A percentile compares a stretch with the other conserved stretches of the same genome.
phyloP scores from a whole-genome alignment of 2,113 vertebrate genomes.

The Potamarius usumacintae region DNA sequence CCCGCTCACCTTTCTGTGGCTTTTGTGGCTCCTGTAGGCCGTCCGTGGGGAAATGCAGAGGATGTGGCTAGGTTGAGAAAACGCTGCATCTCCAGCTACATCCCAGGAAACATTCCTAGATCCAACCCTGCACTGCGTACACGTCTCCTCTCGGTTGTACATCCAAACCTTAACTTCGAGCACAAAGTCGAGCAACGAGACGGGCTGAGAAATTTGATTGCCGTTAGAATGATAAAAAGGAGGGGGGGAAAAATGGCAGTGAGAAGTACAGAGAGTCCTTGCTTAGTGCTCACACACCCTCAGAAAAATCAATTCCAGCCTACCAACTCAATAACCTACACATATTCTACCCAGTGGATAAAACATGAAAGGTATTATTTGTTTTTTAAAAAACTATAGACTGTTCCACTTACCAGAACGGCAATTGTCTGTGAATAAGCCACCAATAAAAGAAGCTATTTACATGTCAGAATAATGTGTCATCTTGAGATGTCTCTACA shows the following conservation, averaged over 20 bases:
- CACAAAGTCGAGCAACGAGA: conserved; percentile 54
- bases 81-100: conserved; percentile 40
- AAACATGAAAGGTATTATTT: conserved; percentile 75
- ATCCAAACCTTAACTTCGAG: conserved; percentile 41
- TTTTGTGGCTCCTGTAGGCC: conserved; percentile 48
- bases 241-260: conserved; percentile 19
- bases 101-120: conserved; percentile 55
- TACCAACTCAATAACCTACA: conserved; percentile 67
- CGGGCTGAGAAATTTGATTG: conserved; percentile 13
- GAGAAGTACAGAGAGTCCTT: conserved; percentile 61
- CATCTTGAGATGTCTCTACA: conserved; percentile 55
- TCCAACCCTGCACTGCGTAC: conserved; percentile 56
- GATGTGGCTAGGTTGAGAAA: conserved; percentile 62
- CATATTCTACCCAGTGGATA: conserved; percentile 70
- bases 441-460: conserved; percentile 66
- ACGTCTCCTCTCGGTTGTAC: conserved; percentile 56
- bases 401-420: conserved; percentile 69
- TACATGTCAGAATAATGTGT: conserved; percentile 65
- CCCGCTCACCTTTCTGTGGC: conserved; percentile 56
- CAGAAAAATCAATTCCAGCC: conserved; percentile 72
- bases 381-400: conserved; percentile 60
- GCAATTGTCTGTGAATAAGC: conserved; percentile 68
- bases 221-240: conserved; percentile 32
- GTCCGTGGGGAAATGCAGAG: conserved; percentile 45
- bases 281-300: conserved; percentile 66